A percentile compares a stretch with the other conserved stretches of the same genome.
phyloP scores from a whole-genome alignment of 2,888 invertebrate species.

The Sinhomidia bicolor region DNA sequence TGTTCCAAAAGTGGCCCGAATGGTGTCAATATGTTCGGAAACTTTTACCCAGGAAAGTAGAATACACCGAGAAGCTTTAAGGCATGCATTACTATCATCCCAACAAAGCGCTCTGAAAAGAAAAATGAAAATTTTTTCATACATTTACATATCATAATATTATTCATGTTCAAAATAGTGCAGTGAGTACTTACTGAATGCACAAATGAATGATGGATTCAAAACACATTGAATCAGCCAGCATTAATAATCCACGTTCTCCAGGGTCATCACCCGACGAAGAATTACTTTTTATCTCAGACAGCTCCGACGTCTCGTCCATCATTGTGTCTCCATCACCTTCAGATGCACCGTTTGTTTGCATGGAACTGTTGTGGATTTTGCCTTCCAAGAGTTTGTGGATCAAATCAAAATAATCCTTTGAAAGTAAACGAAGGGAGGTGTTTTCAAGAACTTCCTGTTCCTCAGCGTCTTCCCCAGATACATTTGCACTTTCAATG shows the following conservation, averaged over 20 bases:
- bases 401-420: slow-evolving; percentile 78
- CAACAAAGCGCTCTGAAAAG: slow-evolving; percentile 76
- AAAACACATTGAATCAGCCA: slow-evolving; percentile 76
- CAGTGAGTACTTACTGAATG: slow-evolving; percentile 77
- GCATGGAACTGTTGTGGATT: background rate
- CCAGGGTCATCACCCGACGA: slow-evolving; percentile 71
- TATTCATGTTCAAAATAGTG: background rate
- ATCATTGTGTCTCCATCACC: slow-evolving; percentile 71
- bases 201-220: slow-evolving; percentile 76
- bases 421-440: slow-evolving; percentile 73
- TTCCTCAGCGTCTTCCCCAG: slow-evolving; percentile 71
- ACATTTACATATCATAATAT: too few species aligned
- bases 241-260: slow-evolving; percentile 73
- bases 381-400: slow-evolving; percentile 71
- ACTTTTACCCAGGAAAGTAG: slow-evolving; percentile 72
- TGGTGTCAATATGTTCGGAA: slow-evolving; percentile 62
- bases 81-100: slow-evolving; percentile 76
- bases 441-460: slow-evolving; percentile 79
- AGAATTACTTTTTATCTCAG: background rate
- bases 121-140: slow-evolving; percentile 12
- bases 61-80: slow-evolving; percentile 75
- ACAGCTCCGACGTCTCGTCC: too few species aligned
- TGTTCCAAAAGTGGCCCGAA: slow-evolving; percentile 72
- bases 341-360: slow-evolving; percentile 3
- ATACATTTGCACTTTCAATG: slow-evolving; percentile 67